A percentile compares a stretch with the other conserved stretches of the same genome.
Evolutionary conservation across 2,797 vertebrate genomes (phyloP).

Genomic region (Lithobates pipiens): DNA sequence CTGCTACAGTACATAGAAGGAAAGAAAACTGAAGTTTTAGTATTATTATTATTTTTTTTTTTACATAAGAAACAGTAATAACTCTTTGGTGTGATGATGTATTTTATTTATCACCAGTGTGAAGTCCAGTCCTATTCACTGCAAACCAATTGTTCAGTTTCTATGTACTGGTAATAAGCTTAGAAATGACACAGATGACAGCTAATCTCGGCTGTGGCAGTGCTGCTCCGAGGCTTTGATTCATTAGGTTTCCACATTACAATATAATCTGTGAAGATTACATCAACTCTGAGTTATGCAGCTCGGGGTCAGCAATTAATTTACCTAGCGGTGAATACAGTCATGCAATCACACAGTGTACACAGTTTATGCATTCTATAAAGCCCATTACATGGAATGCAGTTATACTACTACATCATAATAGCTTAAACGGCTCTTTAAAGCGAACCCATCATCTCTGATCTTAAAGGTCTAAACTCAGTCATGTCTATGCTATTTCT

Average conservation of each 20-base stretch:
- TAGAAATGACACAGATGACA: constrained; percentile 26
- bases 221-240: not conserved
- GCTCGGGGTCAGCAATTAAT: not conserved
- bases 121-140: not conserved
- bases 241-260: not conserved
- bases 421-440: not conserved
- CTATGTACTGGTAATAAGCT: constrained; percentile 3
- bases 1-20: not conserved
- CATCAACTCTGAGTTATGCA: not conserved
- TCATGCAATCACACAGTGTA: not conserved
- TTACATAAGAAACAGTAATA: not conserved
- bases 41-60: not conserved
- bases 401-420: not conserved
- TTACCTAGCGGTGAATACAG: not conserved
- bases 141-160: constrained; percentile 9
- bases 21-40: not conserved
- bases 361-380: not conserved
- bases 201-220: not conserved
- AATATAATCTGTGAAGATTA: not conserved
- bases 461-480: too few relatives aligned
- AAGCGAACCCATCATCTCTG: not conserved
- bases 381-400: not conserved
- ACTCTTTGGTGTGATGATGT: not conserved
- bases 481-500: too few relatives aligned
- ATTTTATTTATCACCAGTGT: not conserved